Conservation (phyloP, 2,113 vertebrate genomes). For the Eptesicus fuscus region DNA sequence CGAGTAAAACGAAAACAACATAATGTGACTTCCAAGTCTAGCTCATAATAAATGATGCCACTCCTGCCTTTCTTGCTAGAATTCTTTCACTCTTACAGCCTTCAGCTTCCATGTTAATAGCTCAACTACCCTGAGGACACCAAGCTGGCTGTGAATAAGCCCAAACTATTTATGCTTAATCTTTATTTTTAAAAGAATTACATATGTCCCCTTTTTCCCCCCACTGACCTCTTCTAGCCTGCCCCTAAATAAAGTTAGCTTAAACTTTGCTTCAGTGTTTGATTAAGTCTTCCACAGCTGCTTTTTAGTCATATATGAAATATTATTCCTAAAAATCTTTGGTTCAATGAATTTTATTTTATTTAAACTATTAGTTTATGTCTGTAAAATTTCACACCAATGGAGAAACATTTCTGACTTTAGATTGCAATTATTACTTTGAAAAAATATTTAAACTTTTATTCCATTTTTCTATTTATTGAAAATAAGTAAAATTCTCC, state of each 20-base stretch:
- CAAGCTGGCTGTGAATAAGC: background rate
- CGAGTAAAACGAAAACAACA: background rate
- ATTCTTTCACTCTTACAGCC: background rate
- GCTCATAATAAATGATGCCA: background rate
- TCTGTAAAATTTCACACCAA: background rate
- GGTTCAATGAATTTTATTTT: constrained; percentile 6
- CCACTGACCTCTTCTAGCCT: too few relatives aligned
- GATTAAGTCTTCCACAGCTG: background rate
- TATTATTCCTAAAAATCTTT: background rate
- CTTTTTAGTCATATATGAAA: background rate
- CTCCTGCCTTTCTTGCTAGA: background rate
- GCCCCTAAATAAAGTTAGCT: background rate
- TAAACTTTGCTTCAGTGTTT: background rate
- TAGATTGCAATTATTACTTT: background rate
- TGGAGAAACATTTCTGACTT: background rate
- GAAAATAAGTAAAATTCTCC: background rate
- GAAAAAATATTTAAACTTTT: background rate
- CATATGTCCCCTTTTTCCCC: too few relatives aligned
- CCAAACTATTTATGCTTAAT: background rate
- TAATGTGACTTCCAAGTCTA: background rate
- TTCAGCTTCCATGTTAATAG: background rate
- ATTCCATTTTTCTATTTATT: background rate
- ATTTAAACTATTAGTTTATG: background rate
- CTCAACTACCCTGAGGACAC: background rate
- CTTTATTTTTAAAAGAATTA: background rate